Percentiles rank a stretch among this genome's conserved stretches.
Evolutionary conservation across 1,140 invertebrate species (phyloP).

Genomic region (Patella vulgata): DNA sequence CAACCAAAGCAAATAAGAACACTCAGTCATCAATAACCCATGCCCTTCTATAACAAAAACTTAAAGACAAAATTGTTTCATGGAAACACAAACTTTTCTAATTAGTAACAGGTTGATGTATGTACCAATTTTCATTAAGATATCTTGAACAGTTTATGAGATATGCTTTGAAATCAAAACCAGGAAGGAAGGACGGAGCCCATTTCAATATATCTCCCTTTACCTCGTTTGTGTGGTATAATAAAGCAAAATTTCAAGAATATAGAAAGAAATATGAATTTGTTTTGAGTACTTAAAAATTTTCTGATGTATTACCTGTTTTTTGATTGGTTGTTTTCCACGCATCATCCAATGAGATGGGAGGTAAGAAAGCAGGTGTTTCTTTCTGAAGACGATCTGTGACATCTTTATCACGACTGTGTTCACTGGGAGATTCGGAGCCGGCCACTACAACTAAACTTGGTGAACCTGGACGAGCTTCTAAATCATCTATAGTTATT

Average conservation of each 20-base stretch:
- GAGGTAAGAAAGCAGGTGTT: constrained; percentile 32
- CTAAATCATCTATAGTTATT: constrained; percentile 54
- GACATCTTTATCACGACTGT: constrained; percentile 4
- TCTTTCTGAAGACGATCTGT: not conserved
- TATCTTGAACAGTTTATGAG: too few relatives aligned
- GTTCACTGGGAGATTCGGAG: constrained; percentile 47
- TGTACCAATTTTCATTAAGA: too few relatives aligned
- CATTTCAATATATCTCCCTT: too few relatives aligned
- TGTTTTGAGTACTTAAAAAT: too few relatives aligned
- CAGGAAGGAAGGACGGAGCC: too few relatives aligned
- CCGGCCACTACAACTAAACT: constrained; percentile 57
- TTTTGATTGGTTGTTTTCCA: constrained; percentile 45
- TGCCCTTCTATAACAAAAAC: not conserved
- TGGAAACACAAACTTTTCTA: too few relatives aligned
- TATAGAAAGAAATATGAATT: not conserved
- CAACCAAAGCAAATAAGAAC: not conserved
- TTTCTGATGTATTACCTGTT: too few relatives aligned
- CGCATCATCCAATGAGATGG: constrained; percentile 41
- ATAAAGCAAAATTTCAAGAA: too few relatives aligned
- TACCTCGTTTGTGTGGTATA: too few relatives aligned
- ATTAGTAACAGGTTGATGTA: too few relatives aligned
- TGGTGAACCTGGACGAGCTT: constrained; percentile 60
- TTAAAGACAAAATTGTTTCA: not conserved
- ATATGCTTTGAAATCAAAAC: too few relatives aligned
- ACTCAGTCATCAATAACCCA: not conserved